These are phyloP conservation scores for Nebria salina DNA, from an alignment of 2,888 invertebrate species.

Conservation along the genomic window DNA sequence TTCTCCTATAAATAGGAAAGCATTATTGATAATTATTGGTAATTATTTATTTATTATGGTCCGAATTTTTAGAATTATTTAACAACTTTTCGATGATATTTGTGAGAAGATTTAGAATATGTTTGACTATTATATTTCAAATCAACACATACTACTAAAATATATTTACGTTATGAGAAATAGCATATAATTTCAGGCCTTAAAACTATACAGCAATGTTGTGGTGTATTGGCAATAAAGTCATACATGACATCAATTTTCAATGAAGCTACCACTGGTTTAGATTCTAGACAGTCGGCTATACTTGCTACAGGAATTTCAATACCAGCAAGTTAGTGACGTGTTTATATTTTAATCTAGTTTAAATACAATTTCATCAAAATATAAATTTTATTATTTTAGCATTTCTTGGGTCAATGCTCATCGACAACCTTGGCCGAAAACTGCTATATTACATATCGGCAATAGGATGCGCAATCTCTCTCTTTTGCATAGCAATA, in stretches of 20 bases:
- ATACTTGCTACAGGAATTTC: conserved; percentile 71
- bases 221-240: conserved; percentile 69
- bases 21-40: conserved; percentile 48
- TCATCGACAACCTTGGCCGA: conserved; percentile 68
- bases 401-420: conserved; percentile 57
- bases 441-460: conserved; percentile 67
- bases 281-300: conserved; percentile 67
- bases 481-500: conserved; percentile 64
- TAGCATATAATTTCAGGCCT: conserved; percentile 60
- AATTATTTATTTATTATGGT: not conserved
- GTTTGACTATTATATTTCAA: too few species aligned
- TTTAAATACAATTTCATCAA: not conserved
- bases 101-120: too few species aligned
- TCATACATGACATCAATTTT: conserved; percentile 71
- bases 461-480: conserved; percentile 66
- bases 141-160: too few species aligned
- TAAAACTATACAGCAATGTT: conserved; percentile 69
- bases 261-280: conserved; percentile 64
- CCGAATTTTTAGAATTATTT: too few species aligned
- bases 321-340: conserved; percentile 64
- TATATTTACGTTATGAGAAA: too few species aligned
- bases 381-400: not conserved
- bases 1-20: conserved; percentile 44
- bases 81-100: too few species aligned
- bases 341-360: not conserved